Evolutionary conservation across 2,797 vertebrate genomes (phyloP).

Genomic region (Columba guinea): DNA sequence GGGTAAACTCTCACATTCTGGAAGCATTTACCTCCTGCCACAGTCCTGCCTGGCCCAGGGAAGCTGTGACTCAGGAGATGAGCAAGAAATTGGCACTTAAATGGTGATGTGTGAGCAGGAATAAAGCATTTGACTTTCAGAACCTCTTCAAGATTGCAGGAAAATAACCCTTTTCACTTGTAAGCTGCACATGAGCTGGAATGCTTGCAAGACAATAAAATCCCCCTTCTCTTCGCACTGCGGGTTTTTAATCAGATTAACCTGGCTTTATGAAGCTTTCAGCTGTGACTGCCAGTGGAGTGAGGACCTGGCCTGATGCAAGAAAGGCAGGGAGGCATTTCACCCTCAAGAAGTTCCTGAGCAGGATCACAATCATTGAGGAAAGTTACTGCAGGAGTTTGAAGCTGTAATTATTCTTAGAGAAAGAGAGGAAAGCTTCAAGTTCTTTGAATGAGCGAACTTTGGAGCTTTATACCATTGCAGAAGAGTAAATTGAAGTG

Average conservation of each 20-base stretch:
- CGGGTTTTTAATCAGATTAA: background rate
- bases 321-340: background rate
- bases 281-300: background rate
- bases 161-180: background rate
- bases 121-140: slow-evolving; percentile 17
- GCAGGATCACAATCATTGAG: background rate
- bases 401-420: slow-evolving; percentile 39
- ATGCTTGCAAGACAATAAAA: background rate
- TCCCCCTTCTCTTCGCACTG: background rate
- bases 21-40: background rate
- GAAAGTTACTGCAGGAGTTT: slow-evolving; percentile 5
- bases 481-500: background rate
- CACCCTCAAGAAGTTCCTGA: background rate
- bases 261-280: background rate
- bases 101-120: background rate
- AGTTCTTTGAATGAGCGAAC: slow-evolving; percentile 12
- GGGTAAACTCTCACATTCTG: fast-evolving
- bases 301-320: background rate
- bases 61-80: background rate
- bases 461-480: background rate
- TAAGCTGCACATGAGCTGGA: background rate
- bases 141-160: background rate
- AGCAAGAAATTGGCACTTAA: background rate
- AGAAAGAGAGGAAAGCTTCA: background rate
- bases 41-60: background rate